Base-by-base conservation (phyloP, 1,140 invertebrate species). In the Drosophila murphyi region DNA sequence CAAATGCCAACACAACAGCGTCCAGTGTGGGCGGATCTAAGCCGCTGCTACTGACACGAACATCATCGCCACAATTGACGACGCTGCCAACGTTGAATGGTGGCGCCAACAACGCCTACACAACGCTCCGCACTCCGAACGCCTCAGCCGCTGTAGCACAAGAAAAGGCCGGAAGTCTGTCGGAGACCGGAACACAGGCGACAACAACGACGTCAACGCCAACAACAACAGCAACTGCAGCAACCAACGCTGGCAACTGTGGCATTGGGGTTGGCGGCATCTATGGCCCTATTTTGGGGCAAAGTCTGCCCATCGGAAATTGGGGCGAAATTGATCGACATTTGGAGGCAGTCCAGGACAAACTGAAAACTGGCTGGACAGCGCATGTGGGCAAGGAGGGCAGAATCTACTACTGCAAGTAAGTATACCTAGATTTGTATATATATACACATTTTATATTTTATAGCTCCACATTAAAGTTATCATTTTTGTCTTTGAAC, bases 321-420 rank as follows among this genome's bases (percentile, higher is more conserved):
- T 92, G 91, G 91, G 70, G 75, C 51, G 85, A 92, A 80, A 87
- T 92, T 78, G 91, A 89, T 80, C 78, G 90, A 65, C 90, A 92
- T 62, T 82, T 95, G 80, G 93, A 94, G 72, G 92, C 91, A 61
- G 81, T 94, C 37, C 94, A 94, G 70, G 91, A 92, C 12, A 93
- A 93, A 67, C 90, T 95, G 34, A 95, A 95, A 79, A 93, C 94
- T 62, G 95, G 95, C 78, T 96, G 96, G 95, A 96, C 95, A 4
- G 95, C 95, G 4, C 95, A 96, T 89, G 93, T 94, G n/a, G 95
- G 94, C 78, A 95, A 95, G 75, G 95, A 96, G 82, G 95, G 95
- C 55, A 93, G 96, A 67, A 94, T 96, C 54, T 96, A 96, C 92
- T 96, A 96, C 94, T 96, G 95, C 96, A 96, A 96, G 96, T 96